phyloP scores from a whole-genome alignment of 2,888 invertebrate species.

The Apamea anceps region DNA sequence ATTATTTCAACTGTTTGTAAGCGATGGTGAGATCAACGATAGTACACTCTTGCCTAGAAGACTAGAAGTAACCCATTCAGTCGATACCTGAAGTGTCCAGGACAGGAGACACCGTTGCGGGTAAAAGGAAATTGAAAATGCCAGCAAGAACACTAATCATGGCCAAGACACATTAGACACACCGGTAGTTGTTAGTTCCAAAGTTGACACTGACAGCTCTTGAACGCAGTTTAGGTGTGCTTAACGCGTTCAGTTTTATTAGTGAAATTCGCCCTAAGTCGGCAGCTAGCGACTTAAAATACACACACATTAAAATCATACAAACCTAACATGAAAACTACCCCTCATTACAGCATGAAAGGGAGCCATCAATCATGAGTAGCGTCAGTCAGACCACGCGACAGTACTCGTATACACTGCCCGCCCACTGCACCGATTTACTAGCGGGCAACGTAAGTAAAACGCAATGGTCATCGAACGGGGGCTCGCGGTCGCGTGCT shows the following conservation, averaged over 20 bases:
- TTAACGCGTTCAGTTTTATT: neutral
- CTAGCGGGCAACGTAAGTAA: conserved; percentile 35
- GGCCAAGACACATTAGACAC: neutral
- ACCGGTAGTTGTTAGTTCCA: neutral
- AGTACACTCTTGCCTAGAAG: conserved; percentile 75
- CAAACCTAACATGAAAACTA: conserved; percentile 11
- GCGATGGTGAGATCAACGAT: neutral
- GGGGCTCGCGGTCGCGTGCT: conserved; percentile 42
- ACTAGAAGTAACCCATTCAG: neutral
- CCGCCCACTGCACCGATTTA: conserved; percentile 30
- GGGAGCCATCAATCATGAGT: conserved; percentile 40
- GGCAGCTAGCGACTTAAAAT: neutral
- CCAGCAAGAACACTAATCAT: neutral
- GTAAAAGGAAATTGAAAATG: neutral
- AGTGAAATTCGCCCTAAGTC: neutral
- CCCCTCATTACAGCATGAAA: conserved; percentile 25
- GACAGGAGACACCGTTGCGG: neutral
- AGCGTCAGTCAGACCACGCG: conserved; percentile 18
- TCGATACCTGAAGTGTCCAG: neutral
- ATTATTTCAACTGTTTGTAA: neutral
- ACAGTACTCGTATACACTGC: conserved; percentile 29
- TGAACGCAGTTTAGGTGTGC: neutral
- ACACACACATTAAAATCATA: conserved; percentile 23
- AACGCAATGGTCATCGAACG: conserved; percentile 58
- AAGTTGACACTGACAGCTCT: neutral